Evolutionary conservation across 1,140 invertebrate species (phyloP), one percentile per base, ranked within the genome.

Genomic region (Andricus grossulariae): DNA sequence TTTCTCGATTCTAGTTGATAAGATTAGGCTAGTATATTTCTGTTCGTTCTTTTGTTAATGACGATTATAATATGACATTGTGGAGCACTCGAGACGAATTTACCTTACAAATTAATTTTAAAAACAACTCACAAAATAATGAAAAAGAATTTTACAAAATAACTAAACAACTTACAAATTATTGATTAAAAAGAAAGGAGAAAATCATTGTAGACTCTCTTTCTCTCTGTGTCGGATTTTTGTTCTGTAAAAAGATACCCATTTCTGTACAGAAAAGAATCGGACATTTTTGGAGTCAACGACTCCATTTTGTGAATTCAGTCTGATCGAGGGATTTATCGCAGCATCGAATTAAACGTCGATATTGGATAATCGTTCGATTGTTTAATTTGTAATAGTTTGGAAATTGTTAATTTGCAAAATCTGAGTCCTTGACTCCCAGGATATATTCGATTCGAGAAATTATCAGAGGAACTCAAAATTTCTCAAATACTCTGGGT

Each of bases 191-290:
- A 39, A 39, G 10, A 32, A 15, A 32, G 16, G n/a, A 3, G 25
- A 45, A 66, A 66, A 32, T 55, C 21, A 55, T 66, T 66, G 25
- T 66, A 66, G 60, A 8, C 60, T 66, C 60, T 66, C 60, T 66
- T 66, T 66, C 60, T 66, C 60, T 66, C 60, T 66, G 60, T 66
- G 60, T 66, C 12, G 4, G 32, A 16, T 39, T 60, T 32, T 60
- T 32, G 16, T 66, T 66, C 39, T 32, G 12, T 39, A n/a, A 66
- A 13, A 66, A 15, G 15, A 66, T 66, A 39, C 15, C 60, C 25
- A 39, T 66, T 66, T 66, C 60, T 66, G 55, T 57, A 57, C 55
- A 57, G 55, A 57, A 25, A 25, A 54, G 52, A 57, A 57, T 57
- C 25, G 52, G 7, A 45, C 52, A 21, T 57, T 57, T 21, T 66